Evolutionary conservation across 2,797 vertebrate species (phyloP), one percentile per base, ranked within the genome.

Genomic region (Uromys caudimaculatus): DNA sequence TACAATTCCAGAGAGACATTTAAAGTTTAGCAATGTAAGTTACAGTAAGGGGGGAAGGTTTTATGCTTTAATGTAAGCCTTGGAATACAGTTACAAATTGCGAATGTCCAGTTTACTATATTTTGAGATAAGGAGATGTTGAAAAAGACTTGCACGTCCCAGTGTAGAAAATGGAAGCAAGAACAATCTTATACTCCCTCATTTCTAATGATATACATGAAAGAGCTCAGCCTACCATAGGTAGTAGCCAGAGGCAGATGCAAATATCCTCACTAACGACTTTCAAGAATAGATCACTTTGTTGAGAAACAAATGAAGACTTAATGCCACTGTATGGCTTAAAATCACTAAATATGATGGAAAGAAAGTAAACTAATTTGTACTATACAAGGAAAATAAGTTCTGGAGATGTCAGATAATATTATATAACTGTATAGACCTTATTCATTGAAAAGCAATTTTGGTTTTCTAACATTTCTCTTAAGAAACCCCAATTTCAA

Each of bases 21-120:
- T 88, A 77, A 77, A 41, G 9, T 75, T 32, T 62, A 35, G 35
- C 29, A n/a, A 14, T 6, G 12, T 29, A 14, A n/a, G 50, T 16
- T 91, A 0, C 69, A 91, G 7, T 54, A 67, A 86, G 6, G 24
- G 2, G 16, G 4, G 24, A 4, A 35, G 1, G 56, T 47, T 67
- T 73, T 89, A 8, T 79, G 47, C 27, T 81, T 95, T 50, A 79
- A 79, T 89, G 67, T 44, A 81, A 93, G 24, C 6, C 19, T 73
- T 91, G 44, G 75, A 91, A 81, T 91, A 81, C 38, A 91, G 76
- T 4, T 58, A 32, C 69, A 75, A n/a, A 41, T 2, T 47, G 41
- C 56, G n/a, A n/a, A 67, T 67, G n/a, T 62, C 73, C 60, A 91
- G 12, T 4, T 95, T 75, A 32, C 84, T 50, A 32, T 47, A 71